Evolutionary conservation across 2,113 vertebrate genomes (phyloP), one percentile per base, ranked within the genome.

Genomic region (Chloropsis cyanopogon): DNA sequence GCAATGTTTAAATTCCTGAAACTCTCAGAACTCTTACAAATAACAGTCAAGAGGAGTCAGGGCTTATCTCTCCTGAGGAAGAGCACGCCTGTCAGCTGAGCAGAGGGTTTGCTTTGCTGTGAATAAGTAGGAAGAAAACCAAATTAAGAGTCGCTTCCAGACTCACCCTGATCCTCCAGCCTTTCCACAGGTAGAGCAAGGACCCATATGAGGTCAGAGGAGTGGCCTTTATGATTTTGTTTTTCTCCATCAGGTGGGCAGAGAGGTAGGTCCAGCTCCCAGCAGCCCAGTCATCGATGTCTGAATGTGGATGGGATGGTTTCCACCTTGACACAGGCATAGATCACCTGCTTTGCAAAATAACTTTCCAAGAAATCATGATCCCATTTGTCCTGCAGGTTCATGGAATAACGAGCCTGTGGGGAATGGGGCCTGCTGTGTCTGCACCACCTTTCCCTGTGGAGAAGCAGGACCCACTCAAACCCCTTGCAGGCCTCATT

Each of bases 281-380:
- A 71, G 28, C 17, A 70, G 14, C 28, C 2, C n/a, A n/a, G 2
- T 19, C 64, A 33, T 10, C 0, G 0, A 2, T 29, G 7, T 24
- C n/a, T 44, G 42, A 65, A 39, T 28, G 31, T 5, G 33, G 14
- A 9, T 15, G 42, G 35, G 46, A 26, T 50, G 50, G 10, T 39
- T 86, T 60, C 46, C 18, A 35, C 46, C 53, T 46, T 1, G 2
- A 10, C 13, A 18, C 18, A 7, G 3, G 17, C 2, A 6, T 8
- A 18, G 26, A 14, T 26, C 29, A 35, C 5, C 33, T 21, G 19
- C 57, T 69, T 35, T 33, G 35, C 10, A 47, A 83, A 82, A 42
- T 6, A 33, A 6, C 16, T 65, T 66, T 24, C 13, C 8, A 33
- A 54, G 71, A 21, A 70, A 42, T 41, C 9, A 6, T 6, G 24